Evolutionary conservation across 2,888 invertebrate genomes (phyloP), one percentile per base, ranked within the genome.

Genomic region (Arctia plantaginis): DNA sequence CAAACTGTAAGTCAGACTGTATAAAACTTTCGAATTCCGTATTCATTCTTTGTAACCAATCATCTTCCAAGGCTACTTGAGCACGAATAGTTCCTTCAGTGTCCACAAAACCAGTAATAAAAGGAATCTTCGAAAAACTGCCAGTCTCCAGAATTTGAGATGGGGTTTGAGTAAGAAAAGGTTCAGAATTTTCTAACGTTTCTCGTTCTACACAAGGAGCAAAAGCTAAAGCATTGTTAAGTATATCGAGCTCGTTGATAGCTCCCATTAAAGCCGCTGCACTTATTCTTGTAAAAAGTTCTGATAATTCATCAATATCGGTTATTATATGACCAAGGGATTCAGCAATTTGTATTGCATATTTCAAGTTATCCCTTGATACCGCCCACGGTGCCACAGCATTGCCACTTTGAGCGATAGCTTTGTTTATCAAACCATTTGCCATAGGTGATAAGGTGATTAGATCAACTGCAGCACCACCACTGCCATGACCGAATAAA

Each of bases 401-500:
- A 66, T 87, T 92, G 23, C 95, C 94, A 88, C 95, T 95, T 86
- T 95, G 95, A 23, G 89, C 81, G 70, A 95, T 94, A 20, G 90
- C 94, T 87, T 89, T 95, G 69, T 93, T 91, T 39, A 95, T 83
- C 39, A 95, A 87, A 41, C 90, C 91, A 55, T 85, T 75, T 66
- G 93, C 88, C 85, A 89, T 86, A 0, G 93, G 93, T 18, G 95
- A 94, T 35, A 95, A 71, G 30, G 94, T 93, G 1, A 95, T 87
- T 70, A 95, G 88, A 85, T 95, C 95, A 2, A 95, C 93, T 23
- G 92, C 91, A 59, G 97, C 96, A 8, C 97, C 98, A 2, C 98
- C 98, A 73, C 98, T 97, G 30, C 97, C 98, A 88, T 98, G 98
- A 0, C 99, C 99, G 89, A 98, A 96, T 1, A 99, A 90, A 3